Evolutionary conservation across 2,888 invertebrate genomes (phyloP).

Genomic region (Urechis unicinctus): DNA sequence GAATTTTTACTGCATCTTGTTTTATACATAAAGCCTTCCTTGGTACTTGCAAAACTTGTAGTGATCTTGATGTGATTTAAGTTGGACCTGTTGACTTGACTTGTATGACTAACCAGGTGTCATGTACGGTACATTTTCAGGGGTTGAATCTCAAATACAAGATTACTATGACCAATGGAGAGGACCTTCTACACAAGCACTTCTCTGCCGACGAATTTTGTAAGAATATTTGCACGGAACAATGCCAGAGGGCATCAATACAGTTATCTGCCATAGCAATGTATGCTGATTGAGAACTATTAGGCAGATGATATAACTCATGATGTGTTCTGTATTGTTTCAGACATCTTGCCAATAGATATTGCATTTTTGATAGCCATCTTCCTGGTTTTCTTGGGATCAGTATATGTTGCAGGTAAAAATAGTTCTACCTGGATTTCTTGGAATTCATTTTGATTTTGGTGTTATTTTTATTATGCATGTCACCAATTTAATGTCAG

Average conservation of each 20-base stretch:
- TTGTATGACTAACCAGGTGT: too few relatives aligned
- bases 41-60: not conserved
- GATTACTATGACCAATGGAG: constrained; percentile 82
- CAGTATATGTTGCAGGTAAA: constrained; percentile 11
- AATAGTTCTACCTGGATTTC: not conserved
- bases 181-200: constrained; percentile 74
- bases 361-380: constrained; percentile 70
- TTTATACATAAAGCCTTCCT: too few relatives aligned
- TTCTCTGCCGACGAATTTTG: constrained; percentile 94
- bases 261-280: too few relatives aligned
- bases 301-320: too few relatives aligned
- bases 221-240: too few relatives aligned
- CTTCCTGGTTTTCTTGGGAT: constrained; percentile 56
- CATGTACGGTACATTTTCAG: too few relatives aligned
- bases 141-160: constrained; percentile 74
- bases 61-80: not conserved
- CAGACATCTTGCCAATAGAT: constrained; percentile 80
- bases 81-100: too few relatives aligned
- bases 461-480: not conserved
- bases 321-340: constrained; percentile 21
- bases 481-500: not conserved
- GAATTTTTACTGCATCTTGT: too few relatives aligned
- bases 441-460: not conserved
- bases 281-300: too few relatives aligned
- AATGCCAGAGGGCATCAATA: not conserved